Percentiles rank a stretch among this genome's conserved stretches.
Conservation (phyloP, 64 coral and sea anemone species). For the Montipora cactus region DNA sequence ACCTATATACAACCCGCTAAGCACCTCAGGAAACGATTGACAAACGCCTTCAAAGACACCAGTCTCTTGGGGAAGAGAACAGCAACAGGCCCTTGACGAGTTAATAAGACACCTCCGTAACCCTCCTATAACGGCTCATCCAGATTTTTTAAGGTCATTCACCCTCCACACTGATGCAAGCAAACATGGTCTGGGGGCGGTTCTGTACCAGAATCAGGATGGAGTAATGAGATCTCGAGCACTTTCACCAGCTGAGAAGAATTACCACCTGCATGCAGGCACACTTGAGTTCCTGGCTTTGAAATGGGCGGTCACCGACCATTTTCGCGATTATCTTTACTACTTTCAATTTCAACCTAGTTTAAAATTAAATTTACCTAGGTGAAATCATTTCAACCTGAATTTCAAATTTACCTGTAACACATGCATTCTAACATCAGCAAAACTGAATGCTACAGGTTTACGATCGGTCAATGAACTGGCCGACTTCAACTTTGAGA, state of each 20-base stretch:
- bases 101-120: not conserved
- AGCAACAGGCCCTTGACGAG: not conserved
- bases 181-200: not conserved
- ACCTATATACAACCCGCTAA: constrained; percentile 37
- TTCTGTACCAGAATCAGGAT: not conserved
- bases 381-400: too few species aligned
- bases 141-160: not conserved
- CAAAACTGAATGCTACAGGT: not conserved
- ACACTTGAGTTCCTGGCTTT: not conserved
- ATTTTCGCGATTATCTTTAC: not conserved
- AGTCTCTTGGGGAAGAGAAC: not conserved
- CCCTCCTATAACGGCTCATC: not conserved
- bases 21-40: not conserved
- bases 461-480: not conserved
- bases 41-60: not conserved
- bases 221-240: not conserved
- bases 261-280: not conserved
- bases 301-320: not conserved
- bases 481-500: not conserved
- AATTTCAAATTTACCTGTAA: too few species aligned
- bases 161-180: not conserved
- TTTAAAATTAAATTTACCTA: too few species aligned
- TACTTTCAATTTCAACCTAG: too few species aligned
- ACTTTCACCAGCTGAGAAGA: not conserved
- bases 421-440: not conserved